Evolutionary conservation across 2,888 invertebrate species (phyloP).

Genomic region (Andricus curvator): DNA sequence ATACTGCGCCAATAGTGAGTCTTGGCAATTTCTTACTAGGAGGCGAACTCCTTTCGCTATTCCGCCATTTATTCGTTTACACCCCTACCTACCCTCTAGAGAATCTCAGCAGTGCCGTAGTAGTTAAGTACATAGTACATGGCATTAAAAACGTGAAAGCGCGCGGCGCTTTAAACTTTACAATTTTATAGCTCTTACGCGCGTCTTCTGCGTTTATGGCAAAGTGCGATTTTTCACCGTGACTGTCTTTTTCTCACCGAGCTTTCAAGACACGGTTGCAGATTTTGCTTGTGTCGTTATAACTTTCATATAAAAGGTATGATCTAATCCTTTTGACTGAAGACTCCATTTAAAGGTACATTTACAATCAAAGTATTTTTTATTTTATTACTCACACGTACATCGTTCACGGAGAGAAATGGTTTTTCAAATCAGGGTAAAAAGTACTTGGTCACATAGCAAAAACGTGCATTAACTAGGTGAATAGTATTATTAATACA

Average conservation of each 20-base stretch:
- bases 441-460: too few species aligned
- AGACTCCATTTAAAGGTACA: too few species aligned
- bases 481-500: too few species aligned
- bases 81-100: not conserved
- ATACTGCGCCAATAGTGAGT: too few species aligned
- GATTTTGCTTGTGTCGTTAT: not conserved
- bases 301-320: not conserved
- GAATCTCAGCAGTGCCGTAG: constrained; percentile 6
- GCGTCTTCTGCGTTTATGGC: constrained; percentile 2
- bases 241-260: not conserved
- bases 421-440: too few species aligned
- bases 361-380: too few species aligned
- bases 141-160: constrained; percentile 1
- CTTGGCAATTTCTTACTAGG: not conserved
- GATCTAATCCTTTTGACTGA: not conserved
- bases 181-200: constrained; percentile 12
- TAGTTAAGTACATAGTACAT: not conserved
- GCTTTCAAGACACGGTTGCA: not conserved
- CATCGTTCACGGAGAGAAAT: too few species aligned
- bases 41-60: not conserved
- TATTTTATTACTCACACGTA: too few species aligned
- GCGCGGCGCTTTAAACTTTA: not conserved
- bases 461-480: too few species aligned
- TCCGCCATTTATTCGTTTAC: not conserved
- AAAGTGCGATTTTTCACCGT: constrained; percentile 10